phyloP scores from a whole-genome alignment of 2,113 vertebrate genomes.

The Pleuronectes platessa region DNA sequence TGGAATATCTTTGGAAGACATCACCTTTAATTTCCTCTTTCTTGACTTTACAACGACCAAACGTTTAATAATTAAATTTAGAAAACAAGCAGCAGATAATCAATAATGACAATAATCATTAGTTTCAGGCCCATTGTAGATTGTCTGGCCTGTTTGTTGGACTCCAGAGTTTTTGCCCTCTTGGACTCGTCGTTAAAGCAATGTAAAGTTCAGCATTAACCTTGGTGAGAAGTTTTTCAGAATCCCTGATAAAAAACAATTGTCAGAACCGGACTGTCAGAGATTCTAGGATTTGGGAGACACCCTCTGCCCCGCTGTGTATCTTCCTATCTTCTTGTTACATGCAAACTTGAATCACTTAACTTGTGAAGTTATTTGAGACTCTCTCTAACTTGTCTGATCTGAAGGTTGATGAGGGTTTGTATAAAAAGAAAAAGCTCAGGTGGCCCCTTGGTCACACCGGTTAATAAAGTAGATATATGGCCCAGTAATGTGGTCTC shows the following conservation, averaged over 20 bases:
- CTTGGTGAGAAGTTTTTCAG: not conserved
- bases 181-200: too few species aligned
- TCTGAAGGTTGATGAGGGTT: conserved; percentile 23
- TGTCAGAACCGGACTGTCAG: not conserved
- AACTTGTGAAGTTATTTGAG: conserved; percentile 32
- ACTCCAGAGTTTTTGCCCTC: not conserved
- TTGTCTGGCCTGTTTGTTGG: not conserved
- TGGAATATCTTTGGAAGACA: too few species aligned
- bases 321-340: not conserved
- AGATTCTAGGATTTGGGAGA: not conserved
- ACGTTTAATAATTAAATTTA: not conserved
- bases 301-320: not conserved
- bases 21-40: too few species aligned
- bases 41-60: too few species aligned
- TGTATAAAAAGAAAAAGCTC: conserved; percentile 16
- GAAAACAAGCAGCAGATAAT: not conserved
- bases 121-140: not conserved
- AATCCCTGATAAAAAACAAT: not conserved
- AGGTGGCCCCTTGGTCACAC: not conserved
- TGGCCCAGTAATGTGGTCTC: not conserved
- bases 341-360: not conserved
- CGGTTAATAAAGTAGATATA: conserved; percentile 49
- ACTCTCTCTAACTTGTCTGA: conserved; percentile 12
- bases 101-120: too few species aligned
- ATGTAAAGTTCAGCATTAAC: not conserved